A percentile compares a stretch with the other conserved stretches of the same genome.
Evolutionary conservation across 2,797 vertebrate genomes (phyloP).

Genomic region (Valencia hispanica): DNA sequence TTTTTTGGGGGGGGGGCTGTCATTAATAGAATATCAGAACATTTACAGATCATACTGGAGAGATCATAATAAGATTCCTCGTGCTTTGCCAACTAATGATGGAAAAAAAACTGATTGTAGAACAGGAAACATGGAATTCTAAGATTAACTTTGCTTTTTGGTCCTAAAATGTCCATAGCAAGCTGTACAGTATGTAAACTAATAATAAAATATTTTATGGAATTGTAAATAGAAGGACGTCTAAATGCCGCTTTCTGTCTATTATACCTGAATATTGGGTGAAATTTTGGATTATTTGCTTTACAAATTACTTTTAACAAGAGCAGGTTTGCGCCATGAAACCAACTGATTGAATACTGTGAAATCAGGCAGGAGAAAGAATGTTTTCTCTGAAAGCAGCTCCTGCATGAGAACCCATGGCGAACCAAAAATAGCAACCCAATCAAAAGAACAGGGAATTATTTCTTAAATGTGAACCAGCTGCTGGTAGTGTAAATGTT

Average conservation of each 20-base stretch:
- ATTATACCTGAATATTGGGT: neutral
- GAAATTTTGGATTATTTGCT: conserved; percentile 37
- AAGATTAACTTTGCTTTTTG: conserved; percentile 30
- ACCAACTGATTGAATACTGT: conserved; percentile 15
- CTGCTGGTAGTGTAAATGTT: conserved; percentile 44
- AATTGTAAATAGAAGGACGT: neutral
- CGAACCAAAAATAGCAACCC: conserved; percentile 58
- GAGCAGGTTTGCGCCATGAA: conserved; percentile 13
- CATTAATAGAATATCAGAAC: no score
- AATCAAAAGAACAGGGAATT: conserved; percentile 63
- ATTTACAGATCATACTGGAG: no score
- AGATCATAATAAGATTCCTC: conserved; percentile 19
- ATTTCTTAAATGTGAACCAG: conserved; percentile 69
- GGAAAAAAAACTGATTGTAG: conserved; percentile 49
- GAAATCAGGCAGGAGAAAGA: conserved; percentile 12
- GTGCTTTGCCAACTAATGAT: conserved; percentile 8
- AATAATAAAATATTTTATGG: conserved; percentile 13
- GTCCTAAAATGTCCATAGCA: conserved; percentile 38
- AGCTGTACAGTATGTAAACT: conserved; percentile 43
- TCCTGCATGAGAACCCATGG: conserved; percentile 30
- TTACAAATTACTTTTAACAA: conserved; percentile 44
- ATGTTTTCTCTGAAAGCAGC: conserved; percentile 59
- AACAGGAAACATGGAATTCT: conserved; percentile 62
- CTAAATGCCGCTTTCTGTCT: conserved; percentile 6
- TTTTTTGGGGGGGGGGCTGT: no score